Conservation (phyloP, 2,888 invertebrate genomes). For the Andricus curvator region DNA sequence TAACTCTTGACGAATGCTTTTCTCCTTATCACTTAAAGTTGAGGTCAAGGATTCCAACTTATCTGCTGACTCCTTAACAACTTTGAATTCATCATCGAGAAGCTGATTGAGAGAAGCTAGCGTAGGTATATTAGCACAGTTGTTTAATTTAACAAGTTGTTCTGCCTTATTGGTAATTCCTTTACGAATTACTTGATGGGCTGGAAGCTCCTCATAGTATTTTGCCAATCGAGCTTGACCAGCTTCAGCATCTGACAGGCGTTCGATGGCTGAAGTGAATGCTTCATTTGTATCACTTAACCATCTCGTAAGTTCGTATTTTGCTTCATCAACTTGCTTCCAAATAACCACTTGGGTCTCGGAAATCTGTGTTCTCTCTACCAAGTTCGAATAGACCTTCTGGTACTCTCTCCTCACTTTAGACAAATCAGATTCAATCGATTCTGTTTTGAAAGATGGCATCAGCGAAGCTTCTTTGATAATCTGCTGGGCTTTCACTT, state of each 20-base stretch:
- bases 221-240: slow-evolving; percentile 89
- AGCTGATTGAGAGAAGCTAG: slow-evolving; percentile 84
- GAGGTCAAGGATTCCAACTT: slow-evolving; percentile 87
- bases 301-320: slow-evolving; percentile 91
- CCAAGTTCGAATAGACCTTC: slow-evolving; percentile 85
- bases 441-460: slow-evolving; percentile 82
- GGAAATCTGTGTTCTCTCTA: slow-evolving; percentile 87
- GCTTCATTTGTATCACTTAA: slow-evolving; percentile 89
- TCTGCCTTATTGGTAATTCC: slow-evolving; percentile 89
- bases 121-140: slow-evolving; percentile 85
- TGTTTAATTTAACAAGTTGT: slow-evolving; percentile 88
- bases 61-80: slow-evolving; percentile 86
- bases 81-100: slow-evolving; percentile 87
- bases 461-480: slow-evolving; percentile 85
- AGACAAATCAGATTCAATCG: slow-evolving; percentile 81
- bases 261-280: slow-evolving; percentile 87
- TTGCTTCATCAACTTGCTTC: slow-evolving; percentile 94
- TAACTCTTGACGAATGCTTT: slow-evolving; percentile 85
- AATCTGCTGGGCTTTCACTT: slow-evolving; percentile 86
- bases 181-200: slow-evolving; percentile 87
- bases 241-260: slow-evolving; percentile 89
- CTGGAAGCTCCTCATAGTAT: slow-evolving; percentile 91
- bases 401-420: slow-evolving; percentile 85
- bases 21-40: slow-evolving; percentile 87
- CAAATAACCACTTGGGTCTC: slow-evolving; percentile 95